Evolutionary conservation across 35 echinoderm and acorn worm species (phyloP), one percentile per base, ranked within the genome.

Genomic region (Anneissia japonica): DNA sequence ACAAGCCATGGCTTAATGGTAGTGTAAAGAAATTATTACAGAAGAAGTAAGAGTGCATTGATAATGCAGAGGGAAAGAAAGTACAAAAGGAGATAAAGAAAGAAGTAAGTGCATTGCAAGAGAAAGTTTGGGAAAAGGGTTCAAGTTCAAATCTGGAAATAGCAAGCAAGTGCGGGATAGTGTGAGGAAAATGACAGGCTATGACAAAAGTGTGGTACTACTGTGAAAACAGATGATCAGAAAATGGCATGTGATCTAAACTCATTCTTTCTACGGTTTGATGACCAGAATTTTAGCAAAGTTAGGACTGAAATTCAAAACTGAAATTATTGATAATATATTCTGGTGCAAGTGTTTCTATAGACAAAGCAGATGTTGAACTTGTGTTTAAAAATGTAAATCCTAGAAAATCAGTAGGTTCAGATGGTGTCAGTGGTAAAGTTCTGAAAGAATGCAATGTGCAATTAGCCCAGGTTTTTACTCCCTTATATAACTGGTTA

Each of bases 321-420:
- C n/a, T n/a, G n/a, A n/a, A n/a, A n/a, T n/a, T n/a, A n/a, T n/a
- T 19, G 51, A 64, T 19, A 64, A 26, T 64, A 64, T 64, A 23
- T n/a, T 64, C 51, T 19, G 51, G 19, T 64, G 26, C 4, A 43
- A 6, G 14, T 43, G 40, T 43, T 6, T 6, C 40, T 6, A 14
- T 43, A 43, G 40, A 43, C 4, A 43, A 43, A 43, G 40, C 40
- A 43, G 14, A 89, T 75, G 87, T 83, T 7, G 29, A 19, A 14
- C 33, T 0, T 23, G 45, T 40, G 0, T 83, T 89, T 16, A 89
- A 77, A 34, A 4, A 29, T 32, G 31, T 77, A 11, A 90, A 84
- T 43, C 72, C 82, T 0, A 76, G 73, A 32, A 90, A 90, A 76
- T 46, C 88, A 30, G 35, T 9, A 7, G 88, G 88, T 7, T 82